Percentiles rank a stretch among this genome's conserved stretches.
Conservation (phyloP, 2,113 vertebrate species). For the Barnardius zonarius region DNA sequence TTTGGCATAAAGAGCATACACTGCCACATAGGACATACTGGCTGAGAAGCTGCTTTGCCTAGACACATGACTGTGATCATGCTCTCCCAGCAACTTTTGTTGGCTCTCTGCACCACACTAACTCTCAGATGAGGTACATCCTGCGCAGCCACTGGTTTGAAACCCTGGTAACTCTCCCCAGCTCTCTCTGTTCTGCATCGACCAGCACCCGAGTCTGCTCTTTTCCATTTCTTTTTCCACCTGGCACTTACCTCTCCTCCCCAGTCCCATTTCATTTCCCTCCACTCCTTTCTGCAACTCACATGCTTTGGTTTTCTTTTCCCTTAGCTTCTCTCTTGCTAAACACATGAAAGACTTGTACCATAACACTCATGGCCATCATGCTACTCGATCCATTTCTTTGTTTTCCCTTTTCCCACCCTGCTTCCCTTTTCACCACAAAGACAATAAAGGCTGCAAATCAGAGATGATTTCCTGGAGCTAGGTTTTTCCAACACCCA, state of each 20-base stretch:
- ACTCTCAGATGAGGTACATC: not conserved
- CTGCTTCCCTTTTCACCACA: not conserved
- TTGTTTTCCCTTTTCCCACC: not conserved
- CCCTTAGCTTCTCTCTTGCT: not conserved
- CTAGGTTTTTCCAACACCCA: not conserved
- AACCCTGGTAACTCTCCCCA: not conserved
- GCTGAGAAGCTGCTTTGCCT: not conserved
- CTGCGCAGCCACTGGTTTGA: not conserved
- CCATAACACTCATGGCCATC: not conserved
- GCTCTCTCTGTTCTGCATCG: not conserved
- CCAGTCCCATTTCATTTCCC: not conserved
- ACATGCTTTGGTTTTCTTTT: not conserved
- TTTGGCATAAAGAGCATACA: not conserved
- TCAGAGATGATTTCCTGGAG: not conserved
- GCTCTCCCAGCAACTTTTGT: not conserved
- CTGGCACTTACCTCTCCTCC: not conserved
- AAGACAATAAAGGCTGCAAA: not conserved
- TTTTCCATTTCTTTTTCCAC: not conserved
- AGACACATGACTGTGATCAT: fast-evolving
- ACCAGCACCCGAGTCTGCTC: not conserved
- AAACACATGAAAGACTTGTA: not conserved
- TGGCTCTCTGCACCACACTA: not conserved
- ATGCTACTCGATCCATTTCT: not conserved
- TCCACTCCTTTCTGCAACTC: not conserved
- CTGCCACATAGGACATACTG: not conserved